Evolutionary conservation across 2,113 vertebrate genomes (phyloP), one percentile per base, ranked within the genome.

Genomic region (Salvator merianae): DNA sequence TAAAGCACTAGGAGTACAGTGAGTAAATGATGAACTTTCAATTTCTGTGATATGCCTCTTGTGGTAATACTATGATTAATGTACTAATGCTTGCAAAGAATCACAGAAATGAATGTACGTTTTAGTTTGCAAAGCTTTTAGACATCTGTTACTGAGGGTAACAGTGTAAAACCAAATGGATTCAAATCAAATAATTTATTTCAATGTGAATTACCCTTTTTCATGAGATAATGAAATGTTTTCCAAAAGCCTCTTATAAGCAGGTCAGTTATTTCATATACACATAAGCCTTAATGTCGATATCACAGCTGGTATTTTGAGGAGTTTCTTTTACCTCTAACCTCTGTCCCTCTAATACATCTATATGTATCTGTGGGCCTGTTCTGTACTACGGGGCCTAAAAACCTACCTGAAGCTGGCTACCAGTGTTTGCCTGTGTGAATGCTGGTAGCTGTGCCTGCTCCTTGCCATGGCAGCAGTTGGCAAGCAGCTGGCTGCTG

Each of bases 101-200:
- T 12, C 62, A 10, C 79, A 34, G 50, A 20, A 84, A 90, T 86
- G 78, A 83, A 66, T 30, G 81, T 69, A 0, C 76, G 28, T 80
- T 89, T 86, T 77, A 55, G 26, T 87, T 90, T 87, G 80, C 50
- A 73, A 36, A 91, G 82, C 28, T 28, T 63, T 65, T 88, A n/a
- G 84, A 55, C 9, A 86, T 79, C 47, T 50, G 81, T 38, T 28
- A 81, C 30, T 86, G 78, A 80, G 0, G n/a, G 36, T 26, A 87
- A 77, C 83, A 88, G 77, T 84, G 88, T 10, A 65, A 87, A 88
- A 69, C 75, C 55, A 12, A 72, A 86, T 85, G 62, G 59, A 28
- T 82, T 87, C 12, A 70, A 59, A 74, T 66, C 13, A 86, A 13
- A 13, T 73, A 73, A 82, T 70, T 28, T 82, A n/a, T 72, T 87